Conservation (phyloP, 1,140 invertebrate genomes). For the Anastrepha ludens region DNA sequence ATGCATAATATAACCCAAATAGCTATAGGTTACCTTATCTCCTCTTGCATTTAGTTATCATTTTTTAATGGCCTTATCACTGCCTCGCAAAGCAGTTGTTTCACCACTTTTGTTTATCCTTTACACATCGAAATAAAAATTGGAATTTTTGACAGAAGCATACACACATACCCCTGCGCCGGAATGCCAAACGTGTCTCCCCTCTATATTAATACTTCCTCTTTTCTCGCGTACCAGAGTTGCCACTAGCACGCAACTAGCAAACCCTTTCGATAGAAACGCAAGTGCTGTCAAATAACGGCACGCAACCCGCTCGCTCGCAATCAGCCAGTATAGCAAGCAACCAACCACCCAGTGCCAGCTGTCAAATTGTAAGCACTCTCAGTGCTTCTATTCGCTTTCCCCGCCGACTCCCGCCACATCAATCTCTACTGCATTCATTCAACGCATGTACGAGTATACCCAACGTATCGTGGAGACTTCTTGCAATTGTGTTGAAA, state of each 20-base stretch:
- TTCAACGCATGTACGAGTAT: background rate
- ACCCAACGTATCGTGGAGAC: background rate
- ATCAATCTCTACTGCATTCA: background rate
- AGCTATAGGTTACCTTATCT: too few species aligned
- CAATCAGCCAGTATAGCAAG: background rate
- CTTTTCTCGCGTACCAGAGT: background rate
- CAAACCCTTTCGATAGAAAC: background rate
- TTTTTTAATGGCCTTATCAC: too few species aligned
- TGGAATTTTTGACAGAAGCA: background rate
- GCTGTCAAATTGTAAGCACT: conserved; percentile 8
- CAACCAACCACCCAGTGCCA: background rate
- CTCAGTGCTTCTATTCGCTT: background rate
- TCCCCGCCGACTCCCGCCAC: background rate
- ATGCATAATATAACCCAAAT: too few species aligned
- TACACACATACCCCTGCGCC: background rate
- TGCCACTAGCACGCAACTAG: background rate
- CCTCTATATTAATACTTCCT: background rate
- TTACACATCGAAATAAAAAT: background rate
- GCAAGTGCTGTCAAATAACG: conserved; percentile 29
- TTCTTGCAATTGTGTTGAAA: background rate
- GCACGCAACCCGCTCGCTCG: background rate
- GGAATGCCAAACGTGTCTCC: background rate
- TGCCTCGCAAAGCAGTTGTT: background rate
- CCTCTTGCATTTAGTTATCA: too few species aligned
- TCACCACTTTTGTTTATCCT: background rate